Evolutionary conservation across 2,888 invertebrate species (phyloP), one percentile per base, ranked within the genome.

Genomic region (Acanthoscelides obtectus): DNA sequence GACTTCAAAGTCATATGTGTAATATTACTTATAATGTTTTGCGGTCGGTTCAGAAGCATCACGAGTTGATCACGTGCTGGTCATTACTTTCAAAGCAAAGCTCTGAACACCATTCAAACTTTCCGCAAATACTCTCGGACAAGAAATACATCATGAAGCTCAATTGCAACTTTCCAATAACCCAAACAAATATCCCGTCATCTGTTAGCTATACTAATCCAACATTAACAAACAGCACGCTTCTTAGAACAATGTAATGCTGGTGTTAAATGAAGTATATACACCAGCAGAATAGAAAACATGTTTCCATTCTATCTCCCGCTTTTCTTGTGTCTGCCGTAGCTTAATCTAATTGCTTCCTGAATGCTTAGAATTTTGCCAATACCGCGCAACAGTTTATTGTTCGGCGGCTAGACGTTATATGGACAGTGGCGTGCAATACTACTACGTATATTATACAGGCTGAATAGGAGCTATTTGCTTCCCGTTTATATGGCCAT

Each of bases 341-440:
- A 72, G 72, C 72, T 72, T 71, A 73, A 69, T 73, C 69, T 73
- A 73, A 73, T 74, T 70, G 74, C 72, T 66, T 68, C 69, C 67
- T 68, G 70, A 71, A 72, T 71, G 76, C 70, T 77, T 77, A 71
- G 72, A 74, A 73, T 75, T 72, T 72, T 74, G 75, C 75, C 72
- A 76, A 76, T 78, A 74, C 73, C 74, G 70, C 72, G 71, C 75
- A 72, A 74, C 70, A 74, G 73, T 76, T 76, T 75, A 76, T 74
- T 77, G 74, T 71, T 74, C 73, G 72, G 69, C 72, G 73, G 72
- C 71, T 45, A 45, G 45, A 45, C 45, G 45, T 6, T 12, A 12
- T 45, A 1, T 1, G 5, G 17, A 1, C 74, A 77, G 75, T 78
- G 75, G 69, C 71, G 73, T 74, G 72, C 45, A n/a, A n/a, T n/a